Percentiles rank a stretch among this genome's conserved stretches.
phyloP scores from a whole-genome alignment of 2,113 vertebrate genomes.

The cattle (Bos taurus) region DNA sequence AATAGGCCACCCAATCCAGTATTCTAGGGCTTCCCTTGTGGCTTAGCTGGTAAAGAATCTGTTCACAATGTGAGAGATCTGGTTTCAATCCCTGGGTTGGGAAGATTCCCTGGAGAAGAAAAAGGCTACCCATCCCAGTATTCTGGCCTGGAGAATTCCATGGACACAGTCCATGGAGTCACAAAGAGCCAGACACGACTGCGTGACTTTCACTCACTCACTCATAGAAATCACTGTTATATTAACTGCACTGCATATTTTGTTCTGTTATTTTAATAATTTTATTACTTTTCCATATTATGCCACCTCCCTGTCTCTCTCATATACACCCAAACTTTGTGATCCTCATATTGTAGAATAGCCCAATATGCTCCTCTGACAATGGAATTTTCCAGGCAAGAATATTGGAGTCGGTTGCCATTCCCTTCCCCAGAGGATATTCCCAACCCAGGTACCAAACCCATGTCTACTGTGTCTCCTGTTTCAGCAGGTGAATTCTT shows the following conservation, averaged over 20 bases:
- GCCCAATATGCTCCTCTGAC: neutral
- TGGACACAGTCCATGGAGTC: neutral
- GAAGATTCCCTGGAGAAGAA: neutral
- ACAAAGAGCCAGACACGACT: neutral
- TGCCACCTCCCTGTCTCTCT: neutral
- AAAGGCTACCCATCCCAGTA: neutral
- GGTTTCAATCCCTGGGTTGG: neutral
- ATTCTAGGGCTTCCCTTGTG: neutral
- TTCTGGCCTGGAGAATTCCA: neutral
- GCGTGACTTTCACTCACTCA: neutral
- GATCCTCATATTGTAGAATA: neutral
- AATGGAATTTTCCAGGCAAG: neutral
- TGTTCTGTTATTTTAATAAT: neutral
- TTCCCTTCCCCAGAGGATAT: neutral
- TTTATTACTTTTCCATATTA: neutral
- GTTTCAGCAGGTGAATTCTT: neutral
- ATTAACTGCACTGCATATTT: neutral
- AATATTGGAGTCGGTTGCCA: neutral
- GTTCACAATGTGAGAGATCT: fast-evolving
- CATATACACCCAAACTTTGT: neutral
- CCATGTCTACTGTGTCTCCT: neutral
- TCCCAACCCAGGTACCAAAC: neutral
- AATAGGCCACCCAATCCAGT: neutral
- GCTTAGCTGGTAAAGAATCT: neutral
- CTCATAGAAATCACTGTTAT: neutral